These are phyloP conservation scores for Rhinophrynus dorsalis DNA, from an alignment of 2,797 vertebrate species.

Conservation along the genomic window DNA sequence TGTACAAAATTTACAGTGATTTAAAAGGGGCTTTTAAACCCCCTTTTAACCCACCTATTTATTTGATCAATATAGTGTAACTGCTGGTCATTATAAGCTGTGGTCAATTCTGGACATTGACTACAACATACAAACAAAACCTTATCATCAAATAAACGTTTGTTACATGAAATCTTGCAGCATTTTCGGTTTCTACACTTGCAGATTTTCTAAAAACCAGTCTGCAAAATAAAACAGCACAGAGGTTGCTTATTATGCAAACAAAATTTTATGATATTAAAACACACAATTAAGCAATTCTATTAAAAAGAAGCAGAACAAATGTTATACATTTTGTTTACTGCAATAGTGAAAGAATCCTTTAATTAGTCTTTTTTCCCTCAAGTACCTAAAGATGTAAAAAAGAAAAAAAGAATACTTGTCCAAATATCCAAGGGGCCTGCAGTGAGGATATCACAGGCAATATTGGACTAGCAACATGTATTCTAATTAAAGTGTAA, in stretches of 20 bases:
- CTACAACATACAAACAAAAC: no score
- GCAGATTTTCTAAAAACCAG: no score
- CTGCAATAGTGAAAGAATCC: not conserved
- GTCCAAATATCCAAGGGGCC: not conserved
- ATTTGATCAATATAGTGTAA: no score
- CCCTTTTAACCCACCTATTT: no score
- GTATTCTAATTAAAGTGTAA: no score
- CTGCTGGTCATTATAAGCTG: no score
- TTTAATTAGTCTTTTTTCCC: constrained; percentile 4
- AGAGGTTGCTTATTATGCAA: not conserved
- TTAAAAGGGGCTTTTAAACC: no score
- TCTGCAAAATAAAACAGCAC: not conserved
- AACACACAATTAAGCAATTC: constrained; percentile 12
- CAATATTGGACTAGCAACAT: not conserved
- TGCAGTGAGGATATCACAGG: not conserved
- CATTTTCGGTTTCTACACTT: no score
- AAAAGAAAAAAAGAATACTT: constrained; percentile 10
- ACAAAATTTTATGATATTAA: constrained; percentile 7
- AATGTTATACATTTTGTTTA: constrained; percentile 4
- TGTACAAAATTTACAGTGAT: no score
- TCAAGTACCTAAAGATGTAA: constrained; percentile 3
- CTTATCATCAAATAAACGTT: no score
- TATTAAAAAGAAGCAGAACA: not conserved
- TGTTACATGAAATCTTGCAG: no score
- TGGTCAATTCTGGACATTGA: no score